Conservation (phyloP, 2,797 vertebrate genomes). For the Gambusia yucatana region DNA sequence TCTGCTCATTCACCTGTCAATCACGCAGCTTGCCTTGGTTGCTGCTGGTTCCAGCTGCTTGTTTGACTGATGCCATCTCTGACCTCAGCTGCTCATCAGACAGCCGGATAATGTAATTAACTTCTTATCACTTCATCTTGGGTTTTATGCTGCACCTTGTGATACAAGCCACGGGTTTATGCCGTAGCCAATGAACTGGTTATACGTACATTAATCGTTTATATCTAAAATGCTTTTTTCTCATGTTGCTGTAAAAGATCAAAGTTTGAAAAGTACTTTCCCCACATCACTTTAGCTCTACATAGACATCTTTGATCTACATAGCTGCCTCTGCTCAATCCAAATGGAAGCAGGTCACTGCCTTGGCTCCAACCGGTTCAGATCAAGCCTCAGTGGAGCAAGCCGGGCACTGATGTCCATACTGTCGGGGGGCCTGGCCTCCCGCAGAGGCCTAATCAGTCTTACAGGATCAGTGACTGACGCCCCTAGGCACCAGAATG, state of each 20-base stretch:
- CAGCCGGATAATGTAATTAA: slow-evolving; percentile 63
- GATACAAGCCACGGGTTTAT: slow-evolving; percentile 28
- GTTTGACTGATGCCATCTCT: slow-evolving; percentile 52
- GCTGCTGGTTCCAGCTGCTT: slow-evolving; percentile 44
- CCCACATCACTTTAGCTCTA: slow-evolving; percentile 26
- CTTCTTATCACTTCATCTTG: slow-evolving; percentile 48
- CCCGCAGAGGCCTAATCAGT: slow-evolving; percentile 78
- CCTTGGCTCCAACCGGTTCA: slow-evolving; percentile 64
- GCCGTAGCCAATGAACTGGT: slow-evolving; percentile 1
- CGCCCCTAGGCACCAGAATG: slow-evolving; percentile 64
- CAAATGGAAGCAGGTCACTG: slow-evolving; percentile 78
- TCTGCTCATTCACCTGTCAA: slow-evolving; percentile 81
- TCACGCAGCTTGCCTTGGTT: slow-evolving; percentile 68
- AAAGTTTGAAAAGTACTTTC: slow-evolving; percentile 18
- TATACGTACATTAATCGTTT: not conserved
- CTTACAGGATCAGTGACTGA: slow-evolving; percentile 75
- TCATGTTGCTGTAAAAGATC: slow-evolving; percentile 16
- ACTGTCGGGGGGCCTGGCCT: slow-evolving; percentile 69
- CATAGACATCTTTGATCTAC: slow-evolving; percentile 57
- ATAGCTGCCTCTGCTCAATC: slow-evolving; percentile 45
- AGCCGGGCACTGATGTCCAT: slow-evolving; percentile 74
- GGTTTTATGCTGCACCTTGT: slow-evolving; percentile 43
- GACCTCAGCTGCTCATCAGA: slow-evolving; percentile 52
- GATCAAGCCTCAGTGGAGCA: slow-evolving; percentile 74
- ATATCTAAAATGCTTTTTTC: not conserved